phyloP scores from a whole-genome alignment of 2,113 vertebrate species.

The Pipra filicauda region DNA sequence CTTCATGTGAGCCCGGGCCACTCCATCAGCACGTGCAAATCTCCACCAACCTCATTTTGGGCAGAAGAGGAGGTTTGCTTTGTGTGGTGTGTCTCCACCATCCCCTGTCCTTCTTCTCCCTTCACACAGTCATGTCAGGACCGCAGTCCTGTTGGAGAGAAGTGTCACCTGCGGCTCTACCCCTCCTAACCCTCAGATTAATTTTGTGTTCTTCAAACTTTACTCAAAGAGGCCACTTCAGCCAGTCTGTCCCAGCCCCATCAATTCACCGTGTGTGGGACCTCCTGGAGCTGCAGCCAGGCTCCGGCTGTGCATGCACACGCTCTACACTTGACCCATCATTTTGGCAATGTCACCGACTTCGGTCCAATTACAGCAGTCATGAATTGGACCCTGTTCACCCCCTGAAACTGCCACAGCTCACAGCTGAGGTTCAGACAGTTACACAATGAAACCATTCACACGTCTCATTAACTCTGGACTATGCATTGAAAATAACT shows the following conservation, averaged over 20 bases:
- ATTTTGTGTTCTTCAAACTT: neutral
- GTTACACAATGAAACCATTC: constrained; percentile 50
- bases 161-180: neutral
- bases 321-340: neutral
- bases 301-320: neutral
- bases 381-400: constrained; percentile 38
- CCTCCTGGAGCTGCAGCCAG: neutral
- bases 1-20: rapidly evolving
- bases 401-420: neutral
- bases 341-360: neutral
- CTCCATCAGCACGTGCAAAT: rapidly evolving
- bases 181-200: neutral
- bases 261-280: rapidly evolving
- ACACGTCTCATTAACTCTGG: constrained; percentile 31
- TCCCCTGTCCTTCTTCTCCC: neutral
- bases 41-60: neutral
- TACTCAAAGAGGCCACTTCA: neutral
- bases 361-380: constrained; percentile 9
- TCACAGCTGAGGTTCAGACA: neutral
- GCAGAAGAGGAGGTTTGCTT: neutral
- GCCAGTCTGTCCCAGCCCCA: neutral
- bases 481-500: constrained; percentile 38
- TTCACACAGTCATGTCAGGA: neutral
- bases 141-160: neutral
- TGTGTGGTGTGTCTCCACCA: neutral